Evolutionary conservation across 2,113 vertebrate species (phyloP), one percentile per base, ranked within the genome.

Genomic region (Sapajus apella): DNA sequence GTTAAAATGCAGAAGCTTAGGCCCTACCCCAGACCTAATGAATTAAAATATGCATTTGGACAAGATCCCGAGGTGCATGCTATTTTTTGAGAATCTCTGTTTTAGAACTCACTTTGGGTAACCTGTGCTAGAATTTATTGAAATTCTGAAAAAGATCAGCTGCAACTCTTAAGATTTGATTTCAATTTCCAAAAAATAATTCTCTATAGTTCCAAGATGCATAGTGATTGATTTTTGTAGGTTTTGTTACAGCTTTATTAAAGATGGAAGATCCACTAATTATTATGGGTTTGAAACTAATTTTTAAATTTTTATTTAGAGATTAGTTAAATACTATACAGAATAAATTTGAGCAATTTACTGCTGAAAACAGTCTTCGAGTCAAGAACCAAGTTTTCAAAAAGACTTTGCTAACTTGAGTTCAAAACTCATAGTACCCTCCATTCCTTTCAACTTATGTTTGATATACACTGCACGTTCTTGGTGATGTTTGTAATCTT

Each of bases 251-350:
- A 92, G 58, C 77, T 6, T 58, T 93, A 89, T 4, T 55, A 55
- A 93, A 93, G n/a, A 96, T 6, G 70, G 32, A 82, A 70, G 72
- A 95, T 72, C 79, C 27, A 75, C 47, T 35, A 70, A 61, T 27
- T 55, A 81, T 43, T 43, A 95, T 35, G 6, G 16, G 35, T 58
- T 91, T 92, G 61, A 96, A 55, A 94, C 8, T 27, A 87, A 76
- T 90, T 92, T 61, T 86, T 91, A 35, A 75, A 43, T 90, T 96
- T 96, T 80, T 87, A 56, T 84, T 66, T 90, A 91, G 64, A 58
- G 66, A 87, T 50, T 87, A 58, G 45, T 90, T 88, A 84, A 93
- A 56, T 30, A 43, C 7, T 66, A 91, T 47, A 91, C 11, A 72
- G 77, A 84, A 96, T 61, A 89, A 82, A 90, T 72, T 40, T 64